Base-by-base conservation (phyloP, 1,140 invertebrate species). In the Diuraphis noxia region DNA sequence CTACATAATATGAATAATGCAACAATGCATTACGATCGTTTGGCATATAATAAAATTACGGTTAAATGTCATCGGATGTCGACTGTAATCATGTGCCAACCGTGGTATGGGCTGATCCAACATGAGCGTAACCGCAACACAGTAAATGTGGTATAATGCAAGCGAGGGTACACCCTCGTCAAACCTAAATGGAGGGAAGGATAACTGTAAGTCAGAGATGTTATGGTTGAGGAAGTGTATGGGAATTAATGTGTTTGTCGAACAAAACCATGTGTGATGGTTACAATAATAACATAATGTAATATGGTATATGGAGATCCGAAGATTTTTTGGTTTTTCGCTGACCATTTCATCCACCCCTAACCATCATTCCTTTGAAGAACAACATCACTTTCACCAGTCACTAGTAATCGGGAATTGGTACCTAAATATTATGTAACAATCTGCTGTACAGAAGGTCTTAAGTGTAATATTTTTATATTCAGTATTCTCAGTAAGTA, bases 41-140 rank as follows among this genome's bases (percentile, higher is more conserved):
- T 72, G 30, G 5, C 7, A 13, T 72, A 72, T 72, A 34, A 72
- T 72, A 72, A n/a, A 72, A 72, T 72, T 72, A 72, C 56, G 30
- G 30, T 72, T 72, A 72, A 72, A 72, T 72, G 56, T 72, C 56
- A 72, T 72, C n/a, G 56, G 56, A 72, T n/a, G 56, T 63, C 56
- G 30, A 63, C 56, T 63, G 56, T 72, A 72, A 72, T 72, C n/a
- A 72, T 72, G 56, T 72, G 56, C 56, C 56, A 13, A 72, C 56
- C 30, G n/a, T 13, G 56, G 56, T n/a, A 72, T n/a, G 56, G 30
- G 56, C n/a, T 17, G 56, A 72, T 72, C 56, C 56, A n/a, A 72
- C 56, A n/a, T 72, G 56, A 13, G 56, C n/a, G 56, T 72, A 72
- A 72, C 56, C 56, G 13, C 56, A 72, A 72, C 56, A 49, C 46